Base-by-base conservation (phyloP, 2,113 vertebrate species). In the Calypte anna region DNA sequence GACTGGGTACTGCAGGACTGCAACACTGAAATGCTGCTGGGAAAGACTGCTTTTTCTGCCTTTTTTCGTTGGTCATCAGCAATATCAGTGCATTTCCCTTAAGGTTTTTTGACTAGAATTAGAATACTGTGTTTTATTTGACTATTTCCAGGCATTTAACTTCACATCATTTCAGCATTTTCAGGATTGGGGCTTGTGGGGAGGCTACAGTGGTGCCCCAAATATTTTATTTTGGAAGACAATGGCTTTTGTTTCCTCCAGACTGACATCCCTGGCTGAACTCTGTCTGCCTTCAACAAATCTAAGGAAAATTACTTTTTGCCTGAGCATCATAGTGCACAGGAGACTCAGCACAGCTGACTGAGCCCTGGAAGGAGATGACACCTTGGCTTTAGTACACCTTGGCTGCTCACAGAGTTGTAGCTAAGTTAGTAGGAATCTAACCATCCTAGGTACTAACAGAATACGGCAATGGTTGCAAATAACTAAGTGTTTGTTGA, bases 101-200 rank as follows among this genome's bases (percentile, higher is more conserved):
- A 36, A 31, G 63, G 15, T 50, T 50, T 6, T 64, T 73, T 77
- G 54, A 66, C 51, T 77, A 54, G 27, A 73, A 77, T 44, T 57
- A 1, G 4, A 51, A 44, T 25, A 27, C 10, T n/a, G 2, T 33
- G 30, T 50, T 95, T 92, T 9, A 38, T 44, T 25, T 78, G 8
- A 43, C 44, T 44, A 18, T 46, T 24, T 82, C 43, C 43, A 55
- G 50, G 27, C 9, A 17, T 63, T 85, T 82, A 33, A 44, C 27
- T 70, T 75, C 25, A 14, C 48, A 16, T 38, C 46, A 36, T 48
- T 89, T 89, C 84, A 73, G 3, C 63, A 44, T 8, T 92, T 79
- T 17, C 0, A 2, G 16, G 9, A 14, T 14, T 24, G 51, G 51
- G 23, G 51, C 4, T 3, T 5, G 38, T 20, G 8, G 12, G 10